Percentiles rank a stretch among this genome's conserved stretches.
Conservation (phyloP, 2,888 invertebrate species). For the Noctua janthe region DNA sequence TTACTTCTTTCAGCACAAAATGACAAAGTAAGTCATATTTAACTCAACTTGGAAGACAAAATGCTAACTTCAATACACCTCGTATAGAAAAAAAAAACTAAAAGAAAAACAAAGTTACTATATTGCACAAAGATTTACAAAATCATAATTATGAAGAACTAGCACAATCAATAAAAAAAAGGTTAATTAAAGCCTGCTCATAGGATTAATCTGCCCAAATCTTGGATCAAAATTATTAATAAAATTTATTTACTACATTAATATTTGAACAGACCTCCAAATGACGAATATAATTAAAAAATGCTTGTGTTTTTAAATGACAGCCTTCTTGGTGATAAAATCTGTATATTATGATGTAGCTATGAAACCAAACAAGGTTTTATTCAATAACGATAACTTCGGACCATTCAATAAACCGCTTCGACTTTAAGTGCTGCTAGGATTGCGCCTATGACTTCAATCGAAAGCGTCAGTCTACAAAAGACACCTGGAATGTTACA, state of each 20-base stretch:
- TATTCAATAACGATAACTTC: constrained; percentile 19
- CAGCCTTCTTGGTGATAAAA: constrained; percentile 18
- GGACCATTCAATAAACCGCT: constrained; percentile 19
- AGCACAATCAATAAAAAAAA: constrained; percentile 30
- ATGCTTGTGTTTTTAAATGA: constrained; percentile 39
- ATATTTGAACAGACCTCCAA: constrained; percentile 24
- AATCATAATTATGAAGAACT: constrained; percentile 25
- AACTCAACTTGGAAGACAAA: constrained; percentile 74
- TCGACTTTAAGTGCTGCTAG: constrained; percentile 12
- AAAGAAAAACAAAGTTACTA: constrained; percentile 57
- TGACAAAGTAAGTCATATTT: constrained; percentile 41
- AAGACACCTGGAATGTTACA: constrained; percentile 50
- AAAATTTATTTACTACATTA: constrained; percentile 26
- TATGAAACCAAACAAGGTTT: constrained; percentile 12
- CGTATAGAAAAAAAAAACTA: constrained; percentile 58
- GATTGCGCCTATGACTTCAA: constrained; percentile 10
- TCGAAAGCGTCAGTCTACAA: constrained; percentile 29
- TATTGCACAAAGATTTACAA: constrained; percentile 70
- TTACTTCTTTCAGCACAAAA: constrained; percentile 47
- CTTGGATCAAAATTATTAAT: constrained; percentile 21
- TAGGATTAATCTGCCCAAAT: constrained; percentile 48
- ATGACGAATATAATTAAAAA: constrained; percentile 32
- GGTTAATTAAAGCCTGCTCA: constrained; percentile 50
- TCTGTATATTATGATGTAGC: not conserved
- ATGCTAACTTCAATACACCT: constrained; percentile 64